Base-by-base conservation (phyloP, 2,113 vertebrate genomes). In the Hepsetus odoe region DNA sequence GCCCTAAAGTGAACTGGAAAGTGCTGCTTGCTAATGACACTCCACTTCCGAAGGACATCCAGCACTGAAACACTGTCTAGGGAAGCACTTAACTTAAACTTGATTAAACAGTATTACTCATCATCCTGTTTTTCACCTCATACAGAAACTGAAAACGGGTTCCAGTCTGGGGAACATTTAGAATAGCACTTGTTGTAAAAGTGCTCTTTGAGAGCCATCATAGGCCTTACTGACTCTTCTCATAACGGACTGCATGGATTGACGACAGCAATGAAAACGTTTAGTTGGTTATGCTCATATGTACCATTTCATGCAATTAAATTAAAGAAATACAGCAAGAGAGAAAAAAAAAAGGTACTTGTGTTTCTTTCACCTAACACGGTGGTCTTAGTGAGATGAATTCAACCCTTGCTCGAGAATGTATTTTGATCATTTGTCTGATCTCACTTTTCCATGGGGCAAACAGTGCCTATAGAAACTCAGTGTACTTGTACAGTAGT, bases 401-500 rank as follows among this genome's bases (percentile, higher is more conserved):
- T 70, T 68, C 49, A 35, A 73, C 22, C 33, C 71, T 85, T 82
- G 64, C 76, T 58, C 55, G 32, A 83, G 81, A 87, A 85, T 87
- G 86, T 87, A 77, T 88, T 87, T 89, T 84, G 49, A 82, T 84
- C 72, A 69, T 77, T 58, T 86, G 51, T 83, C 68, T 72, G 78
- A 67, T 76, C 51, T 78, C 64, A 72, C 56, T 64, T 71, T 72
- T 64, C 16, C 64, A 81, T 79, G 28, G 55, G 38, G 73, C 75
- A 83, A 76, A 76, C 40, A 40, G 32, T 58, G 69, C 65, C 35
- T 55, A 53, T 86, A 83, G 80, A 61, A 72, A 49, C 64, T 79
- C 69, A 44, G 78, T 67, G 46, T 83, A 74, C 49, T 6, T 78
- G 71, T 80, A 80, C 77, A 70, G 51, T 80, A 77, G 82, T 24